These are phyloP conservation scores for Galerucella nymphaeae DNA, from an alignment of 2,888 invertebrate genomes.

Conservation along the genomic window DNA sequence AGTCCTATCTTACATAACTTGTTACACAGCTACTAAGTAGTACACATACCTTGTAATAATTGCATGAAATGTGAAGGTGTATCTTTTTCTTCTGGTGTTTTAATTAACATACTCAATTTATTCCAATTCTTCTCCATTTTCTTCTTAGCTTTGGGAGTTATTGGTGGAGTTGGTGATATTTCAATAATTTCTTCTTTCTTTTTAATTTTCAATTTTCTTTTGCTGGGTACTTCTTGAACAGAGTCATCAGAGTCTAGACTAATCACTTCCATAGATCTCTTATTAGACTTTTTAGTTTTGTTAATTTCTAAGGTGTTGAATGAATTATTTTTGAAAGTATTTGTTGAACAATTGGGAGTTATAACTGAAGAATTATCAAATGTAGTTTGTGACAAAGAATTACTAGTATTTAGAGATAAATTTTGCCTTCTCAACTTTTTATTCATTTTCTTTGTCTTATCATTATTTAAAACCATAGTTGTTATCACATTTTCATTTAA, in stretches of 20 bases:
- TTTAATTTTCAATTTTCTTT: slow-evolving; percentile 13
- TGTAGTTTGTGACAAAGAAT: neutral
- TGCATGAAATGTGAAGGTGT: neutral
- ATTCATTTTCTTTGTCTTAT: neutral
- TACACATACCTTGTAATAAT: neutral
- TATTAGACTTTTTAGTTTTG: neutral
- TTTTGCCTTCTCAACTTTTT: neutral
- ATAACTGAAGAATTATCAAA: neutral
- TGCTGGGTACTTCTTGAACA: slow-evolving; percentile 5
- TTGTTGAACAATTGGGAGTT: neutral
- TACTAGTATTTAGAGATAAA: neutral
- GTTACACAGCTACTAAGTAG: neutral
- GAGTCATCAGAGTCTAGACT: slow-evolving; percentile 12
- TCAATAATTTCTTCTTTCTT: slow-evolving; percentile 1
- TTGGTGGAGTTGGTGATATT: neutral
- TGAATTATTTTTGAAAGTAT: neutral
- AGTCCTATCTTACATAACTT: neutral
- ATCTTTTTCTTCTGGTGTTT: neutral
- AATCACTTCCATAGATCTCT: slow-evolving; percentile 9
- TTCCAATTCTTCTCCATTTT: neutral
- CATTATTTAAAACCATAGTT: neutral
- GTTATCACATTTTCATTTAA: slow-evolving; percentile 21
- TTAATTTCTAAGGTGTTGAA: neutral
- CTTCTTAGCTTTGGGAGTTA: neutral
- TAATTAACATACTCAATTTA: neutral